phyloP scores from a whole-genome alignment of 92 coral and sea anemone genomes.

The Bergia sp. region DNA sequence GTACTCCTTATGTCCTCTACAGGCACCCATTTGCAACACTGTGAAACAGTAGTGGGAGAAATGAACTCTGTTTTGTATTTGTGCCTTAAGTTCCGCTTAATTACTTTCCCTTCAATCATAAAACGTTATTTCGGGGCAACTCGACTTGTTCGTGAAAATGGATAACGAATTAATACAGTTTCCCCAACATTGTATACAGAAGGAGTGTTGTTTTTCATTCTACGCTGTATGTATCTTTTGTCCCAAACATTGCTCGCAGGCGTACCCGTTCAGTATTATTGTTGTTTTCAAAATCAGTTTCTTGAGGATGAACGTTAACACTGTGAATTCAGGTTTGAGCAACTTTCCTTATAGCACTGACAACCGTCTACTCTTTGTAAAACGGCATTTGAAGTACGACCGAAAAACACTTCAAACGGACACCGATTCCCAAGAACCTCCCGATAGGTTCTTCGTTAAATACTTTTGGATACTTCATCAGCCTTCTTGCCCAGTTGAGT shows the following conservation, averaged over 20 bases:
- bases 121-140: background rate
- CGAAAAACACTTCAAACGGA: conserved; percentile 54
- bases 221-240: no score
- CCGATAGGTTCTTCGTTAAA: conserved; percentile 53
- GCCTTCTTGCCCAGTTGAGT: conserved; percentile 47
- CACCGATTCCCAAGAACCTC: conserved; percentile 46
- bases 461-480: conserved; percentile 31
- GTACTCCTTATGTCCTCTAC: no score
- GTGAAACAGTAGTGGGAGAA: no score
- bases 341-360: no score
- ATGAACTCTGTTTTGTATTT: no score
- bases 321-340: no score
- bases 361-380: background rate
- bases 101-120: background rate
- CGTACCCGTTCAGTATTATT: no score
- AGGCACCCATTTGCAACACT: no score
- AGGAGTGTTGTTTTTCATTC: no score
- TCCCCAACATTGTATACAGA: background rate
- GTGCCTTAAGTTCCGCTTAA: background rate
- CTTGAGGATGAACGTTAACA: no score
- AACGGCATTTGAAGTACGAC: conserved; percentile 21
- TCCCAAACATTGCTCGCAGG: no score
- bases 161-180: background rate
- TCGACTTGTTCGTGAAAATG: background rate
- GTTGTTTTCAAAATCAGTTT: no score